These are phyloP conservation scores for Alfaro cultratus DNA, from an alignment of 2,797 vertebrate species.

Conservation along the genomic window DNA sequence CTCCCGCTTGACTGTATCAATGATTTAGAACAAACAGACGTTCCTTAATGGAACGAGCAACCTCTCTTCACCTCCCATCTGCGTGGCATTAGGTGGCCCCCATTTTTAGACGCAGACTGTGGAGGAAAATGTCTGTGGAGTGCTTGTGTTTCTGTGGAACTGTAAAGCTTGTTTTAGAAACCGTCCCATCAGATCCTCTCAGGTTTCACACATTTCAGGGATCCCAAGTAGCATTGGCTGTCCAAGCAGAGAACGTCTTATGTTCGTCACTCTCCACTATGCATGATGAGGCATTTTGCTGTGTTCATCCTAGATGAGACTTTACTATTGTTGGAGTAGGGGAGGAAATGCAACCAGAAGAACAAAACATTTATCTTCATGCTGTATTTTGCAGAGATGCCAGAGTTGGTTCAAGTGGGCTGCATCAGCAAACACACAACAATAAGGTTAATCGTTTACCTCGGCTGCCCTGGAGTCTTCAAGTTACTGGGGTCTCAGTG, in stretches of 20 bases:
- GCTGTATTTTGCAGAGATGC: slow-evolving; percentile 17
- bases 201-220: slow-evolving; percentile 42
- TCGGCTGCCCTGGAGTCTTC: slow-evolving; percentile 1
- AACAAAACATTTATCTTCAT: slow-evolving; percentile 17
- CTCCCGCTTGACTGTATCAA: slow-evolving; percentile 69
- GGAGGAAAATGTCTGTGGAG: slow-evolving; percentile 48
- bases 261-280: slow-evolving; percentile 71
- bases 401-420: background rate
- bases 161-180: slow-evolving; percentile 45
- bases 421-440: slow-evolving; percentile 5
- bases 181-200: slow-evolving; percentile 19
- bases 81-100: slow-evolving; percentile 49
- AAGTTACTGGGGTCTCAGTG: slow-evolving; percentile 2
- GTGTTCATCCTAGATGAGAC: slow-evolving; percentile 56
- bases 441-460: slow-evolving; percentile 1
- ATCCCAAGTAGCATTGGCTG: slow-evolving; percentile 38
- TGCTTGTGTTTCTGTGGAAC: slow-evolving; percentile 50
- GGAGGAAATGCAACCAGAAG: slow-evolving; percentile 30
- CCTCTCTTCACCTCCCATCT: slow-evolving; percentile 49
- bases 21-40: slow-evolving; percentile 71
- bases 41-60: slow-evolving; percentile 69
- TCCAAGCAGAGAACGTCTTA: slow-evolving; percentile 43
- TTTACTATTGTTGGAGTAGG: slow-evolving; percentile 11
- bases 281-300: slow-evolving; percentile 51
- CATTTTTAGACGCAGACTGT: slow-evolving; percentile 36